Percentiles rank a stretch among this genome's conserved stretches.
These are phyloP conservation scores for Notarius lentiginosus DNA, from an alignment of 2,113 vertebrate genomes.

Conservation along the genomic window DNA sequence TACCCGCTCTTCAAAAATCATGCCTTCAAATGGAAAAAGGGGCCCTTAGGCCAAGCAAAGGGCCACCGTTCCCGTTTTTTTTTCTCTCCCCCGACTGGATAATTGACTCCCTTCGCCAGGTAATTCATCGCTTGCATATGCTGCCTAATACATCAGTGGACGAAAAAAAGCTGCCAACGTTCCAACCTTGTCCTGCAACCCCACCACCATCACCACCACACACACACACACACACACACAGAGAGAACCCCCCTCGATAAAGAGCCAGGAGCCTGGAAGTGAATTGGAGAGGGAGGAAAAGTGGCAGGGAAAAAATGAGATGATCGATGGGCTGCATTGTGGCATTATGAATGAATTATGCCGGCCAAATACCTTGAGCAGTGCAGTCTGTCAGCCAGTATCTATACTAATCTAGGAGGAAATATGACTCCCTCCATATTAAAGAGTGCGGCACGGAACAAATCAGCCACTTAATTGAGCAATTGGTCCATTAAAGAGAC, in stretches of 20 bases:
- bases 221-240: constrained; percentile 31
- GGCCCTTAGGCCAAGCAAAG: constrained; percentile 87
- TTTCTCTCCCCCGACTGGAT: constrained; percentile 81
- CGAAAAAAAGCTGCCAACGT: constrained; percentile 72
- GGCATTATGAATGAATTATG: constrained; percentile 97
- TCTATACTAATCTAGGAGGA: constrained; percentile 94
- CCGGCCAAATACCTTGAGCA: constrained; percentile 94
- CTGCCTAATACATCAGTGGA: constrained; percentile 91
- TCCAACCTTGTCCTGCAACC: constrained; percentile 66
- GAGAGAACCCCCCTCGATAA: constrained; percentile 44
- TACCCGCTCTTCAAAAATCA: constrained; percentile 77
- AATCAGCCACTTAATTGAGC: constrained; percentile 85
- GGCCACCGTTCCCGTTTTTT: constrained; percentile 84
- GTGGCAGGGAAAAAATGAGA: constrained; percentile 68
- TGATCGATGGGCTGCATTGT: constrained; percentile 89
- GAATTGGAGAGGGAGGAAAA: constrained; percentile 71
- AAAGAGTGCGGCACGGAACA: constrained; percentile 75
- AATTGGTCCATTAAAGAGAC: constrained; percentile 73
- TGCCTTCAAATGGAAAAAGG: constrained; percentile 87
- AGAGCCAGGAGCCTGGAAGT: constrained; percentile 67
- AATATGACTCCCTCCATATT: constrained; percentile 89
- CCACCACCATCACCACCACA: constrained; percentile 47
- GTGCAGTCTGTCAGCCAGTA: constrained; percentile 83
- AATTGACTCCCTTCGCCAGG: constrained; percentile 95
- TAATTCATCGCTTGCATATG: constrained; percentile 99